These are phyloP conservation scores for Rhinoptilus africanus DNA, from an alignment of 2,113 vertebrate species.

Conservation along the genomic window DNA sequence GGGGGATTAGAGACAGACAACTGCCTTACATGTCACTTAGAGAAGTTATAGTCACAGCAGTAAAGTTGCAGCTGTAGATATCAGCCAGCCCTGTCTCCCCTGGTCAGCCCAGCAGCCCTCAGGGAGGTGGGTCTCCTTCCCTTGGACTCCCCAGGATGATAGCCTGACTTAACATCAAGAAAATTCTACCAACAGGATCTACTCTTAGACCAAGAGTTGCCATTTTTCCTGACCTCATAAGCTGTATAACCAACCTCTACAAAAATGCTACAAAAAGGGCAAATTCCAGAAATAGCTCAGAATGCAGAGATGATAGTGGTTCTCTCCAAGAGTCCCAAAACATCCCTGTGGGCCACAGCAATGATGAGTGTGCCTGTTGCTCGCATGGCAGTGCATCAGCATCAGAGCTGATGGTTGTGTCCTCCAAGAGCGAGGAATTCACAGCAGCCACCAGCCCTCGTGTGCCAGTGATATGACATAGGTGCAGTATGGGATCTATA, in stretches of 20 bases:
- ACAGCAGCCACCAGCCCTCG: not conserved
- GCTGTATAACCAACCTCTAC: not conserved
- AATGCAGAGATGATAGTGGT: not conserved
- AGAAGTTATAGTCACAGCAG: not conserved
- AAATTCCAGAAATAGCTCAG: not conserved
- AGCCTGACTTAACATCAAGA: not conserved
- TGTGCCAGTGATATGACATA: rapidly evolving
- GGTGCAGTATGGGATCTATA: too few species aligned
- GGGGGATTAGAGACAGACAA: not conserved
- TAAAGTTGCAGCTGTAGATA: not conserved
- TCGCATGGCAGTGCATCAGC: not conserved
- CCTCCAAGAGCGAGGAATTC: not conserved
- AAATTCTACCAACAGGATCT: not conserved
- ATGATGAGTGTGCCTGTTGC: not conserved
- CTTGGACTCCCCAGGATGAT: not conserved
- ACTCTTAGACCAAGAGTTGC: not conserved
- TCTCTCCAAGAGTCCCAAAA: not conserved
- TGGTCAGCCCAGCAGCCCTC: not conserved
- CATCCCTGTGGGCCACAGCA: not conserved
- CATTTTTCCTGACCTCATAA: not conserved
- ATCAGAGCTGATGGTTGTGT: not conserved
- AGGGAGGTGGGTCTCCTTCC: not conserved
- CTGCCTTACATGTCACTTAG: not conserved
- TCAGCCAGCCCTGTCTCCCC: not conserved
- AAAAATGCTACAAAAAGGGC: not conserved